Conservation (phyloP, 2,113 vertebrate genomes). For the Periophthalmus modestus region DNA sequence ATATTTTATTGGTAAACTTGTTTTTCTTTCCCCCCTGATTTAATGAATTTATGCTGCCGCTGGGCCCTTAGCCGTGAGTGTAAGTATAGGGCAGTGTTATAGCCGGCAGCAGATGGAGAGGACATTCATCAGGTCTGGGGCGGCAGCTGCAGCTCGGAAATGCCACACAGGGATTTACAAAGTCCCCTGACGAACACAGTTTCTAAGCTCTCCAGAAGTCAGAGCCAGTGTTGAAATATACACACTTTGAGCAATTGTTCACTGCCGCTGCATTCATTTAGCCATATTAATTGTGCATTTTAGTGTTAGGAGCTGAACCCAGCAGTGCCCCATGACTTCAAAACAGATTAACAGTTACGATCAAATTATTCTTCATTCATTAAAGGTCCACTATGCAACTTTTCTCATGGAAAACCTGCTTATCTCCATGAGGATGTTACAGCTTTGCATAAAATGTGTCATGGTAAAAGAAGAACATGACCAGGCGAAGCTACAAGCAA, state of each 20-base stretch:
- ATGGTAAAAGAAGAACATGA: no score
- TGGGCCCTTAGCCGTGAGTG: slow-evolving; percentile 33
- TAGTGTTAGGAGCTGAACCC: not conserved
- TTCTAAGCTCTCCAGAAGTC: slow-evolving; percentile 50
- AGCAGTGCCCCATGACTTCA: not conserved
- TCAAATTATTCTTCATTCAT: not conserved
- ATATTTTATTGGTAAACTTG: not conserved
- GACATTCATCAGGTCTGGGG: slow-evolving; percentile 55
- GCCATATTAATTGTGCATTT: slow-evolving; percentile 7
- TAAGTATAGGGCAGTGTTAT: slow-evolving; percentile 15
- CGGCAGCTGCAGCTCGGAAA: slow-evolving; percentile 62
- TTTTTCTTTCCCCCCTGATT: slow-evolving; percentile 7
- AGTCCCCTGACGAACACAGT: slow-evolving; percentile 38
- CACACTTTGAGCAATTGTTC: slow-evolving; percentile 23
- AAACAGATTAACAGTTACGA: not conserved
- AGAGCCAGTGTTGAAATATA: slow-evolving; percentile 22
- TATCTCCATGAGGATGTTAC: no score
- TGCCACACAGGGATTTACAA: slow-evolving; percentile 59
- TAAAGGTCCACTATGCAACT: not conserved
- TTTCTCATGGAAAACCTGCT: not conserved
- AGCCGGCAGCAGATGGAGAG: slow-evolving; percentile 58
- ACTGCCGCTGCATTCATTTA: slow-evolving; percentile 16
- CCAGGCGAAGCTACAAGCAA: no score
- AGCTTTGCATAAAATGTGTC: no score
- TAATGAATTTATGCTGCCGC: slow-evolving; percentile 64